Evolutionary conservation across 2,888 invertebrate genomes (phyloP).

Genomic region (Ecliptopera silaceata): DNA sequence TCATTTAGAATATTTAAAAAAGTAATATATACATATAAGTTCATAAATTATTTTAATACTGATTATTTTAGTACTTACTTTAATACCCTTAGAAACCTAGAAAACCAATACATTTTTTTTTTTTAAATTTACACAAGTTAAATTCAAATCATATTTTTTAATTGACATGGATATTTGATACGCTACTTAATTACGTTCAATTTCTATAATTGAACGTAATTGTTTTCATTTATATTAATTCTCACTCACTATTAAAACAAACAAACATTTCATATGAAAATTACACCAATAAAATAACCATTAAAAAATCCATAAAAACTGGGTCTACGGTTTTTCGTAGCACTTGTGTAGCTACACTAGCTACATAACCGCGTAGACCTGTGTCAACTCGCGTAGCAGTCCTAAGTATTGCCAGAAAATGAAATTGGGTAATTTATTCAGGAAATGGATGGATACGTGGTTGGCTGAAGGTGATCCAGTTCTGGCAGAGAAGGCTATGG

Average conservation of each 20-base stretch:
- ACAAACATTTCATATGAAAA: conserved; percentile 1
- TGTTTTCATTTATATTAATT: conserved; percentile 19
- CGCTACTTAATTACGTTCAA: conserved; percentile 14
- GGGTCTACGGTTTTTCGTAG: conserved; percentile 15
- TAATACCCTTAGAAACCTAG: no score
- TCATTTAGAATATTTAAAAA: no score
- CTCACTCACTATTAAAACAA: neutral
- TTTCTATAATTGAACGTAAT: conserved; percentile 29
- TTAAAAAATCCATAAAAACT: neutral
- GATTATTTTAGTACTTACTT: no score
- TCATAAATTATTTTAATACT: no score
- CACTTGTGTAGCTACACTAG: conserved; percentile 9
- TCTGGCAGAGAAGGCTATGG: conserved; percentile 48
- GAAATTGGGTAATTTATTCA: conserved; percentile 15
- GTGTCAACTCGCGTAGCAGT: conserved; percentile 10
- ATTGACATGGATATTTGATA: no score
- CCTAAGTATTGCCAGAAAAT: conserved; percentile 2
- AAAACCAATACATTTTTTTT: no score
- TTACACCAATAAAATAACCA: neutral
- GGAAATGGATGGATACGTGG: conserved; percentile 27
- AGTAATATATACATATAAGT: no score
- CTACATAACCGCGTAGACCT: no score
- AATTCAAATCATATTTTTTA: no score
- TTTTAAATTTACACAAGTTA: no score
- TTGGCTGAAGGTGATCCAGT: conserved; percentile 45